Evolutionary conservation across 2,888 invertebrate species (phyloP).

Genomic region (Cataglyphis livida): DNA sequence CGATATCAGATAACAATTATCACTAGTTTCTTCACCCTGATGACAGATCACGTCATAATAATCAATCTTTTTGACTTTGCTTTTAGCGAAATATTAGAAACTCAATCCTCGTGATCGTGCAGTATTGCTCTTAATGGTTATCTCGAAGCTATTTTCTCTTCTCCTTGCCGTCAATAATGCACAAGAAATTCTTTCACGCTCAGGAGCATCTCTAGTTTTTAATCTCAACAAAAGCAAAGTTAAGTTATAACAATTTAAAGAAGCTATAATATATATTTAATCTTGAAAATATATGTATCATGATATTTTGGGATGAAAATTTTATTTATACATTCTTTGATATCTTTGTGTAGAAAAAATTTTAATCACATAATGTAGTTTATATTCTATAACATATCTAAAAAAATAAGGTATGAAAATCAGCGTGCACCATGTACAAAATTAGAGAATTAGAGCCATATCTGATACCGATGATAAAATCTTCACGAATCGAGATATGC

Average conservation of each 20-base stretch:
- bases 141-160: constrained; percentile 42
- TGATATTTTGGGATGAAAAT: not conserved
- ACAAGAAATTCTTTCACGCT: constrained; percentile 36
- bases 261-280: not conserved
- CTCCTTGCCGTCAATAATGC: constrained; percentile 6
- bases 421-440: constrained; percentile 1
- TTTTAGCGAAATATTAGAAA: constrained; percentile 58
- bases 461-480: constrained; percentile 34
- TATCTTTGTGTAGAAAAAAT: not conserved
- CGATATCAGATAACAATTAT: constrained; percentile 58
- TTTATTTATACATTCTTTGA: not conserved
- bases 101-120: constrained; percentile 54
- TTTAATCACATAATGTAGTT: not conserved
- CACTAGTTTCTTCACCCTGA: constrained; percentile 56
- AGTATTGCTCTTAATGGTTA: constrained; percentile 50
- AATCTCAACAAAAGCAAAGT: constrained; percentile 15
- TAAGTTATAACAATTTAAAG: not conserved
- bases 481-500: constrained; percentile 21
- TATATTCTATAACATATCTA: not conserved
- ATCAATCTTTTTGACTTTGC: constrained; percentile 64
- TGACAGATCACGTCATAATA: constrained; percentile 70
- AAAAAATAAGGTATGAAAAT: not conserved
- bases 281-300: not conserved
- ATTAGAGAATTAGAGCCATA: constrained; percentile 1
- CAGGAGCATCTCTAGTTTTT: constrained; percentile 11